Evolutionary conservation across 2,797 vertebrate genomes (phyloP).

Genomic region (Anableps anableps): DNA sequence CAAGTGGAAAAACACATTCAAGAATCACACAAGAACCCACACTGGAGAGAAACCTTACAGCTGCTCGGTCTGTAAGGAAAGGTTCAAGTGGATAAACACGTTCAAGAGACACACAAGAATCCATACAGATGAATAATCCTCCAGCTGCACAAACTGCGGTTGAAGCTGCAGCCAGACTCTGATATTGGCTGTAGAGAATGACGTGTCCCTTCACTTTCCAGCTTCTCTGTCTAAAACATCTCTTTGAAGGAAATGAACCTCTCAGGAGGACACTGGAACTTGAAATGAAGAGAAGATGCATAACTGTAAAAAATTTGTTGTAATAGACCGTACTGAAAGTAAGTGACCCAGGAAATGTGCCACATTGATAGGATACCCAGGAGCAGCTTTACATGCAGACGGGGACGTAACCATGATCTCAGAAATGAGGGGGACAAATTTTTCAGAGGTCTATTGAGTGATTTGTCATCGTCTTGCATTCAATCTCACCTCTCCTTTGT

Average conservation of each 20-base stretch:
- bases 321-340: background rate
- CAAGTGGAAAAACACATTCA: background rate
- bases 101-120: background rate
- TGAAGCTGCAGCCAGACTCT: background rate
- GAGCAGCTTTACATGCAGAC: too few species aligned
- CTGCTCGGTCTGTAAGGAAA: background rate
- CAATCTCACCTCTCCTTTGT: too few species aligned
- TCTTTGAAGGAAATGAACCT: background rate
- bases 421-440: too few species aligned
- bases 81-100: background rate
- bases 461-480: too few species aligned
- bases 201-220: background rate
- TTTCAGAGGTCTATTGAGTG: too few species aligned
- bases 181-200: background rate
- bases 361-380: too few species aligned
- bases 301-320: background rate
- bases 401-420: too few species aligned
- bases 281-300: background rate
- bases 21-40: conserved; percentile 22
- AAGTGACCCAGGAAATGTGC: too few species aligned
- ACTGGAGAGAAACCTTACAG: background rate
- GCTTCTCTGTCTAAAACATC: too few species aligned
- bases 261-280: background rate
- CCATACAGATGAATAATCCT: background rate
- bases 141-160: background rate